Conservation (phyloP, 2,113 vertebrate species). For the Gorsachius goisagi region DNA sequence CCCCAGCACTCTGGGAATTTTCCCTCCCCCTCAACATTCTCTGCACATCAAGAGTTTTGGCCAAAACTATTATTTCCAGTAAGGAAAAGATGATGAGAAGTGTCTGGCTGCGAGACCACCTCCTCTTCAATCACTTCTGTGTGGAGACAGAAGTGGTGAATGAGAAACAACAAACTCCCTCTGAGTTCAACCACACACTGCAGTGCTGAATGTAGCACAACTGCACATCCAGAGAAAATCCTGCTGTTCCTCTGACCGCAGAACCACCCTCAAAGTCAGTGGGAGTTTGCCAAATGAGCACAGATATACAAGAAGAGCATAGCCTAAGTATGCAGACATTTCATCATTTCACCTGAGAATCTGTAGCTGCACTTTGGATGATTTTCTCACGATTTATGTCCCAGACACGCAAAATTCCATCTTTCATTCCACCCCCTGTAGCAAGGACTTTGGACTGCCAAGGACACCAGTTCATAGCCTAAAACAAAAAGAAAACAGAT, state of each 20-base stretch:
- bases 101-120: not conserved
- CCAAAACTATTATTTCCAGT: not conserved
- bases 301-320: not conserved
- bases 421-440: constrained; percentile 78
- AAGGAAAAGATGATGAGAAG: not conserved
- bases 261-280: not conserved
- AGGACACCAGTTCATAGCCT: constrained; percentile 82
- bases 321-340: not conserved
- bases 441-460: constrained; percentile 77
- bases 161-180: not conserved
- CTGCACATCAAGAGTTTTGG: not conserved
- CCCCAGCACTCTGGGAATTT: not conserved
- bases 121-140: not conserved
- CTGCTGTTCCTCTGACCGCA: not conserved
- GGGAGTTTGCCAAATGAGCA: not conserved
- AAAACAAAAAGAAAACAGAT: not conserved
- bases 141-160: not conserved
- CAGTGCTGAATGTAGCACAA: not conserved
- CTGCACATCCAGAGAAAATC: not conserved
- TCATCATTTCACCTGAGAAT: constrained; percentile 78
- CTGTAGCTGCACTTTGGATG: constrained; percentile 61
- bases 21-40: not conserved
- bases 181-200: not conserved
- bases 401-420: constrained; percentile 79
- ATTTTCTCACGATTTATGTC: constrained; percentile 67